Evolutionary conservation across 2,113 vertebrate species (phyloP).

Genomic region (Corythornis vintsioides): DNA sequence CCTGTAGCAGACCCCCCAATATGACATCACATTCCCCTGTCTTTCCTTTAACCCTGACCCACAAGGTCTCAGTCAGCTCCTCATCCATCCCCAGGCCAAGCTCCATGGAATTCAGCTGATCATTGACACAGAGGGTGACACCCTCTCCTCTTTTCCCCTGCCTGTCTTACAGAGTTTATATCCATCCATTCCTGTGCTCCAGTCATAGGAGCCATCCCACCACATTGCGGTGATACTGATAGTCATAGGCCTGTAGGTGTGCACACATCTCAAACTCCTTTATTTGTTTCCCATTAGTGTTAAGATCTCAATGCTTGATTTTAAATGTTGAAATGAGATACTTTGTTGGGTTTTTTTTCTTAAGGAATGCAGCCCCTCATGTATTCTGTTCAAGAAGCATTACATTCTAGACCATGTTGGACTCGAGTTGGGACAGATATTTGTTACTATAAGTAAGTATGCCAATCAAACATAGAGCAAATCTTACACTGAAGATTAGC

Average conservation of each 20-base stretch:
- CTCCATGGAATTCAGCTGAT: background rate
- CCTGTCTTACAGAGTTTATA: background rate
- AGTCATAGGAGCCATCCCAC: background rate
- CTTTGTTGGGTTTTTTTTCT: background rate
- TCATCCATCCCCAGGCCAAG: no score
- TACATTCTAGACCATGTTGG: slow-evolving; percentile 88
- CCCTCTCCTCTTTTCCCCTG: background rate
- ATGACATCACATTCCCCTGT: no score
- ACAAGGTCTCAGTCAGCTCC: no score
- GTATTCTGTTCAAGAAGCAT: slow-evolving; percentile 97
- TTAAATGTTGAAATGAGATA: background rate
- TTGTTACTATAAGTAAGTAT: slow-evolving; percentile 97
- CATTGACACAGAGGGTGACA: background rate
- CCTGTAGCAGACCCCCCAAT: no score
- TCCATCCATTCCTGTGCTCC: background rate
- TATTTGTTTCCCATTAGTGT: background rate
- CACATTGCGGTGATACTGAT: background rate
- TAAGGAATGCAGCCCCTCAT: slow-evolving; percentile 97
- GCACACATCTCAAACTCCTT: background rate
- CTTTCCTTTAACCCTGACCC: no score
- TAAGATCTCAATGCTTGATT: background rate
- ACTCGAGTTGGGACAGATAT: slow-evolving; percentile 91
- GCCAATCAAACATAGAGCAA: background rate
- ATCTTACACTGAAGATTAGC: background rate
- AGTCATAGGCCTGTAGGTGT: background rate